Evolutionary conservation across 2,888 invertebrate species (phyloP).

Genomic region (Ligdia adustata): DNA sequence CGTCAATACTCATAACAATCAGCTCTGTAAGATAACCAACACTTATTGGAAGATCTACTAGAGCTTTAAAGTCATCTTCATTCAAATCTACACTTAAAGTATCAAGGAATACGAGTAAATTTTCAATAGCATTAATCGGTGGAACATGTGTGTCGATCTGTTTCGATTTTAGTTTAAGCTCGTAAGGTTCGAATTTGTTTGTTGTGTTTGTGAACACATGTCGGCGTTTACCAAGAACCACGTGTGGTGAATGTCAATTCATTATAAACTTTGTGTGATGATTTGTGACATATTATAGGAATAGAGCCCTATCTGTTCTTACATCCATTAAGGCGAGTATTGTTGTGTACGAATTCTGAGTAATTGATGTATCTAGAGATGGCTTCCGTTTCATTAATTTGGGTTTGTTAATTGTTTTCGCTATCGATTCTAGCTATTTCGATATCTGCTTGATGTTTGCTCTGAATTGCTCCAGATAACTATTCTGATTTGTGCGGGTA

Average conservation of each 20-base stretch:
- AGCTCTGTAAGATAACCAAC: constrained; percentile 21
- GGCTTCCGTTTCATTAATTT: constrained; percentile 62
- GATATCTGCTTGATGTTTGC: constrained; percentile 5
- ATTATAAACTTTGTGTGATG: constrained; percentile 83
- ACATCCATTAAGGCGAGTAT: constrained; percentile 69
- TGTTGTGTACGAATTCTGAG: constrained; percentile 67
- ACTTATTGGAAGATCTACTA: constrained; percentile 21
- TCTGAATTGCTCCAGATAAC: background rate
- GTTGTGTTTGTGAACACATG: constrained; percentile 42
- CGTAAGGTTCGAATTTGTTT: constrained; percentile 41
- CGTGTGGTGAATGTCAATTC: constrained; percentile 82
- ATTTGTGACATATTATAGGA: constrained; percentile 81
- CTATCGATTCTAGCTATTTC: constrained; percentile 48
- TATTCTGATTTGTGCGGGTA: no score
- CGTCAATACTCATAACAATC: constrained; percentile 31
- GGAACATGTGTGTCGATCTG: constrained; percentile 13
- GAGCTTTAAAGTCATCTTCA: constrained; percentile 1
- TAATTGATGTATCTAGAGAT: constrained; percentile 71
- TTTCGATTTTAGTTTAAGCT: constrained; percentile 28
- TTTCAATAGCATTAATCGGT: constrained; percentile 31
- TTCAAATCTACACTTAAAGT: constrained; percentile 21
- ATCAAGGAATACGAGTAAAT: constrained; percentile 24
- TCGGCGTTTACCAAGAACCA: constrained; percentile 54
- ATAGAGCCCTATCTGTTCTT: constrained; percentile 75
- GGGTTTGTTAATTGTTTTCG: constrained; percentile 51